Percentiles rank a stretch among this genome's conserved stretches.
Conservation (phyloP, 2,797 vertebrate species). For the Trachurus trachurus region DNA sequence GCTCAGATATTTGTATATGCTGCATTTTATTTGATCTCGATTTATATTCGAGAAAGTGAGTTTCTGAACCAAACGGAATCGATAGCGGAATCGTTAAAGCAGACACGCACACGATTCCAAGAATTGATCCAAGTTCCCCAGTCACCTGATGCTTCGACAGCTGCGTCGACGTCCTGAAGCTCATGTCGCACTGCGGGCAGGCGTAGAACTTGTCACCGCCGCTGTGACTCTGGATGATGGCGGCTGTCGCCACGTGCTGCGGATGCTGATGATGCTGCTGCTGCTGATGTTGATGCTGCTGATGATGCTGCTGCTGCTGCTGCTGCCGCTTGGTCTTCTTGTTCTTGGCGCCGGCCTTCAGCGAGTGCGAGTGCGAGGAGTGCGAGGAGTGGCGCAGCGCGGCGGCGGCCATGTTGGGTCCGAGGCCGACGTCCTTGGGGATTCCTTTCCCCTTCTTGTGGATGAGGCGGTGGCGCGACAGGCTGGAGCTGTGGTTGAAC, state of each 20-base stretch:
- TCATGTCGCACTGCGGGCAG: slow-evolving; percentile 86
- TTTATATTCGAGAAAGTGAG: too few relatives aligned
- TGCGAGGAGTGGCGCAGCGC: slow-evolving; percentile 61
- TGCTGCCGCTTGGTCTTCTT: slow-evolving; percentile 66
- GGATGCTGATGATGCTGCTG: too few relatives aligned
- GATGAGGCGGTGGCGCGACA: slow-evolving; percentile 85
- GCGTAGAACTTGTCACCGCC: slow-evolving; percentile 82
- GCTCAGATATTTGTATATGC: too few relatives aligned
- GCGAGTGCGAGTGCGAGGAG: slow-evolving; percentile 12
- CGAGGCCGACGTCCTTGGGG: slow-evolving; percentile 42
- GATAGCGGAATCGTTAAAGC: too few relatives aligned
- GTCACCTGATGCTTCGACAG: slow-evolving; percentile 83
- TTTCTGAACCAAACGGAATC: too few relatives aligned
- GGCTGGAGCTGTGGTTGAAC: slow-evolving; percentile 87
- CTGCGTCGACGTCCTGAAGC: slow-evolving; percentile 83
- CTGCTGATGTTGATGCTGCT: not conserved
- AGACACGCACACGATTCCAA: too few relatives aligned
- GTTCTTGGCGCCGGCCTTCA: slow-evolving; percentile 64
- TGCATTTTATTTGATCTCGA: too few relatives aligned
- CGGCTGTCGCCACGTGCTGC: slow-evolving; percentile 32
- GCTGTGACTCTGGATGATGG: slow-evolving; percentile 34
- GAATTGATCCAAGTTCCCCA: too few relatives aligned
- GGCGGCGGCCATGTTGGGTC: slow-evolving; percentile 54
- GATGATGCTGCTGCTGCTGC: slow-evolving; percentile 32
- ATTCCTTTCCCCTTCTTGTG: slow-evolving; percentile 82